Evolutionary conservation across 2,797 vertebrate species (phyloP), one percentile per base, ranked within the genome.

Genomic region (Notamacropus eugenii): DNA sequence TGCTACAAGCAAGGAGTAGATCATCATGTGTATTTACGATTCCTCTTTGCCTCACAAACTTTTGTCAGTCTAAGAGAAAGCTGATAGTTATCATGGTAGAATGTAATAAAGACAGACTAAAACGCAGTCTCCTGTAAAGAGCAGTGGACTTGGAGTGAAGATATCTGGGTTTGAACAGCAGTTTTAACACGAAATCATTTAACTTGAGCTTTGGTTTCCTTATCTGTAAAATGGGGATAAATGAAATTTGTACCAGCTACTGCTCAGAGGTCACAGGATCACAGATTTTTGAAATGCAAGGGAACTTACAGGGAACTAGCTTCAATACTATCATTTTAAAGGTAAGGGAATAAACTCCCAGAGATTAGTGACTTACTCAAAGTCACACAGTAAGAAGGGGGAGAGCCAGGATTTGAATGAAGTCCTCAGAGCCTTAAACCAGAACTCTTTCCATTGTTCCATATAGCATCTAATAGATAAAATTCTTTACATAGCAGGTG

Each of bases 51-150:
- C 12, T 22, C 50, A 90, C 34, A 93, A 46, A 82, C 4, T 94
- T 91, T 96, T 87, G 50, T 91, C 46, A 40, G 55, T 95, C 96
- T 92, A 90, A 67, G 90, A 93, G 90, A 95, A 55, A 91, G 31
- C 1, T 56, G 58, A 91, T 10, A 56, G 34, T 74, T 90, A 92
- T 11, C 27, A 55, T 90, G 90, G 52, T n/a, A 34, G 91, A 93
- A 0, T 40, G n/a, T 12, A 90, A 93, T 91, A 95, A 82, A 2
- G 34, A 95, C 93, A 91, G 14, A 74, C 31, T 54, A 74, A 92
- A 50, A 90, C 91, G 22, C 22, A 87, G 40, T 40, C 10, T 46
- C 74, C 10, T 27, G 40, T 9, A 50, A 87, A 87, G 31, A 50
- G 40, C 74, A 28, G 40, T 46, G 40, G 40, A 46, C 19, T 22